Conservation (phyloP, 2,113 vertebrate species). For the Phasianus colchicus region DNA sequence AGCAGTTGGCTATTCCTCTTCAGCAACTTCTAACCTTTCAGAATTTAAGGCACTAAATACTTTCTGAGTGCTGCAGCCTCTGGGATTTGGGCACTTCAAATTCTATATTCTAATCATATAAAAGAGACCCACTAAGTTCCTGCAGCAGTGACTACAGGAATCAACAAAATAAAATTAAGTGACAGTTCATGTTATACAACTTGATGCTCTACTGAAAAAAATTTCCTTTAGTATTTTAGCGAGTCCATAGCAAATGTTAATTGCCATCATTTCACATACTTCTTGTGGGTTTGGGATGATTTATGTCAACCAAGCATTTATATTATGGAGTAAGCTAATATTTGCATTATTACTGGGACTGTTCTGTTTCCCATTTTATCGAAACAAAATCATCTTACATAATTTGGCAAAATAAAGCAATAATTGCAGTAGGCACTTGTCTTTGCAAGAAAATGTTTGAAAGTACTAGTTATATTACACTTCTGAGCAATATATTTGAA, state of each 20-base stretch:
- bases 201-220: neutral
- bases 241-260: neutral
- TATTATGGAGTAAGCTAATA: neutral
- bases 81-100: neutral
- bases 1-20: neutral
- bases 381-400: neutral
- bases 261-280: neutral
- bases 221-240: neutral
- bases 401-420: neutral
- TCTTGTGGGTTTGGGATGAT: neutral
- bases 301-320: neutral
- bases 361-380: neutral
- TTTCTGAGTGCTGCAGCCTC: neutral
- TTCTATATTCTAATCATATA: neutral
- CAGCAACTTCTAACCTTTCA: neutral
- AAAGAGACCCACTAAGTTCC: neutral
- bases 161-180: neutral
- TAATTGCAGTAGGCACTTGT: neutral
- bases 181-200: neutral
- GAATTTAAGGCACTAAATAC: neutral
- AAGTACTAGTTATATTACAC: neutral
- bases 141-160: neutral
- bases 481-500: neutral
- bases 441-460: neutral
- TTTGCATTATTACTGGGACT: neutral